Conservation (phyloP, 2,113 vertebrate species). For the Microcebus murinus region DNA sequence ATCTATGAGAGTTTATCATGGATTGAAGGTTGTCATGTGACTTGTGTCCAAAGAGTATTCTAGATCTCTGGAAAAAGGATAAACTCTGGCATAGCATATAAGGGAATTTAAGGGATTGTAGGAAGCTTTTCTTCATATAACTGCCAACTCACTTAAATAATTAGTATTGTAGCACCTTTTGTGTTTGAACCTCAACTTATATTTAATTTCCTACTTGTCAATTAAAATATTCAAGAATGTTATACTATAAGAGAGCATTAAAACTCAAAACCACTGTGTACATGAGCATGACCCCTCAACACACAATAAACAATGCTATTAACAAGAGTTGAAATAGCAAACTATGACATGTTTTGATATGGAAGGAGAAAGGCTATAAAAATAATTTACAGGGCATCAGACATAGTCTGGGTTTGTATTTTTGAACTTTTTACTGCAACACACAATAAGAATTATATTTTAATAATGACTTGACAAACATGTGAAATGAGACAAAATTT, state of each 20-base stretch:
- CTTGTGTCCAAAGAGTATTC: not conserved
- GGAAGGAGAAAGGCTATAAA: not conserved
- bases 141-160: not conserved
- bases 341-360: not conserved
- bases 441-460: not conserved
- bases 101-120: not conserved
- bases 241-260: not conserved
- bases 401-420: not conserved
- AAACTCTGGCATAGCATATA: not conserved
- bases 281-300: not conserved
- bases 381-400: not conserved
- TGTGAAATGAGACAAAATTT: not conserved
- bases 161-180: not conserved
- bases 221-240: slow-evolving; percentile 38
- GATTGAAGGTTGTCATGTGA: not conserved
- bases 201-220: not conserved
- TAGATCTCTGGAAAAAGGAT: not conserved
- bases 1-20: not conserved
- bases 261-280: not conserved
- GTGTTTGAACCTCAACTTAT: not conserved
- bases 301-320: not conserved
- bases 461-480: not conserved
- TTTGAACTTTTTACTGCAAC: slow-evolving; percentile 20
- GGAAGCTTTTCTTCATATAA: not conserved
- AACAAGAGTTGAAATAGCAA: not conserved